Evolutionary conservation across 2,888 invertebrate species (phyloP).

Genomic region (Laothoe populi): DNA sequence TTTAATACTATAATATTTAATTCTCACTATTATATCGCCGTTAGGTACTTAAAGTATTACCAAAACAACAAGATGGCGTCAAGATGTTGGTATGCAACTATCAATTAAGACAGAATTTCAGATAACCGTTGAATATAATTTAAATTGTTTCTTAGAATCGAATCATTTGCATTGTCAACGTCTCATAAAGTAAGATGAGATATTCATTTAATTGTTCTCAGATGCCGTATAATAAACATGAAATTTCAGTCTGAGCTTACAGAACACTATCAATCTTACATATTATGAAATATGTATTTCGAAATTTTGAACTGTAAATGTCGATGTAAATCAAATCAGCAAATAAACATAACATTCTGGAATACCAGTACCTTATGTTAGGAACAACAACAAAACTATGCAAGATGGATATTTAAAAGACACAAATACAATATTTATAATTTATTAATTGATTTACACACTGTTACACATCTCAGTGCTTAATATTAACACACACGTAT

Average conservation of each 20-base stretch:
- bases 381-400: too few relatives aligned
- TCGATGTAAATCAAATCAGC: too few relatives aligned
- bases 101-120: background rate
- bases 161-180: background rate
- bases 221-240: background rate
- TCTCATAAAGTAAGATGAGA: background rate
- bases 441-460: too few relatives aligned
- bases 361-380: too few relatives aligned
- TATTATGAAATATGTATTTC: background rate
- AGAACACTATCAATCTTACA: background rate
- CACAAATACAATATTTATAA: too few relatives aligned
- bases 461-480: too few relatives aligned
- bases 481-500: too few relatives aligned
- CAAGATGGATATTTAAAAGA: too few relatives aligned
- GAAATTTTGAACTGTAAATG: background rate
- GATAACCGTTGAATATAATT: background rate
- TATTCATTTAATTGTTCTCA: background rate
- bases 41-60: background rate
- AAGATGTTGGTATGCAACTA: background rate
- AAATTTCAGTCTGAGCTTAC: background rate
- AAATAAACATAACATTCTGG: too few relatives aligned
- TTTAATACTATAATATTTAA: too few relatives aligned
- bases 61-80: background rate
- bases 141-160: background rate
- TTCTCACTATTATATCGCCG: too few relatives aligned